Percentiles rank a stretch among this genome's conserved stretches.
Conservation (phyloP, 92 coral and sea anemone species). For the Bergia sp. region DNA sequence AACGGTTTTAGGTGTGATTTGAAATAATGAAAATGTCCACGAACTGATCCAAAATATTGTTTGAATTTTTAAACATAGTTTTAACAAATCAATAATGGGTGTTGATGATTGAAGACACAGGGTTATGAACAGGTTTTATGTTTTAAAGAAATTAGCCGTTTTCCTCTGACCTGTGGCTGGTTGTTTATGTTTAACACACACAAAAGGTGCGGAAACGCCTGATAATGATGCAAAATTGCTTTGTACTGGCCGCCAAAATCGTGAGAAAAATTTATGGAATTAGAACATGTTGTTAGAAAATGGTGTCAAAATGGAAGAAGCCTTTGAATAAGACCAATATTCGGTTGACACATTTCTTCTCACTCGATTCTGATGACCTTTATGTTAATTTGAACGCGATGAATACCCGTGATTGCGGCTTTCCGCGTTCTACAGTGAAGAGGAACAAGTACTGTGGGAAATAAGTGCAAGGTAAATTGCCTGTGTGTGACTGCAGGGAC, state of each 20-base stretch:
- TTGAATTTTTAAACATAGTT: not conserved
- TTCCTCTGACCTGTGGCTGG: conserved; percentile 28
- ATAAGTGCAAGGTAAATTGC: not conserved
- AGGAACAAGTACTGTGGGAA: not conserved
- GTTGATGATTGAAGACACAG: conserved; percentile 32
- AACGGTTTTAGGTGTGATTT: not conserved
- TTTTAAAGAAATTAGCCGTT: conserved; percentile 43
- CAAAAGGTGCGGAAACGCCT: conserved; percentile 32
- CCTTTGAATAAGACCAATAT: not conserved
- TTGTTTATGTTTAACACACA: conserved; percentile 34
- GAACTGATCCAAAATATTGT: conserved; percentile 20
- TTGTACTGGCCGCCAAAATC: conserved; percentile 38
- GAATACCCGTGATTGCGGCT: not conserved
- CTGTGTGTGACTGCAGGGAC: not conserved
- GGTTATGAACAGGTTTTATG: conserved; percentile 48
- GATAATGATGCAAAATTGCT: conserved; percentile 43
- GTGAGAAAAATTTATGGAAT: conserved; percentile 32
- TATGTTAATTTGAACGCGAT: not conserved
- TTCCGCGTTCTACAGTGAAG: not conserved
- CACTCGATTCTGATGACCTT: not conserved
- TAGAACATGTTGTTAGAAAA: conserved; percentile 22
- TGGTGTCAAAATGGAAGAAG: conserved; percentile 19
- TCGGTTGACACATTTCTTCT: not conserved
- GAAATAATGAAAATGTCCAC: not conserved
- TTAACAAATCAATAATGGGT: conserved; percentile 24